Evolutionary conservation across 2,113 vertebrate species (phyloP).

Genomic region (Egretta garzetta): DNA sequence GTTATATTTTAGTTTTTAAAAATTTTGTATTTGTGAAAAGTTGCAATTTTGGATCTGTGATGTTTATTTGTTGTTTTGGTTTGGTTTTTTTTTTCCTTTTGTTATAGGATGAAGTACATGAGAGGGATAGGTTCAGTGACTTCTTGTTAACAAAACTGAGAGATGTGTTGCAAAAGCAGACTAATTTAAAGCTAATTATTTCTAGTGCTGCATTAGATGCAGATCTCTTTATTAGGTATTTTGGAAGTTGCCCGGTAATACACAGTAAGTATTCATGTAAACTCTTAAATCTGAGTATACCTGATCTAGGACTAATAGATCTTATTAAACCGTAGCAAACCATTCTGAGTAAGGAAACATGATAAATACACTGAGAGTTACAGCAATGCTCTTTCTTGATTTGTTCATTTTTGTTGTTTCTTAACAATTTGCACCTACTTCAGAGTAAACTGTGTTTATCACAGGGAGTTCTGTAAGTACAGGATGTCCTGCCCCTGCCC

Average conservation of each 20-base stretch:
- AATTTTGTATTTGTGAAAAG: background rate
- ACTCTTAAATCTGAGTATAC: background rate
- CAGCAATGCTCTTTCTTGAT: background rate
- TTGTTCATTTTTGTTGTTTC: background rate
- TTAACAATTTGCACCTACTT: background rate
- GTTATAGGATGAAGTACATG: constrained; percentile 93
- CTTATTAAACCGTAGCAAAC: background rate
- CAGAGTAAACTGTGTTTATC: background rate
- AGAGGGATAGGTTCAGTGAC: constrained; percentile 93
- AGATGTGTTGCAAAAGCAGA: constrained; percentile 84
- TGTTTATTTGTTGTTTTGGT: background rate
- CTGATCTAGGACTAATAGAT: background rate
- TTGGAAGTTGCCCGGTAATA: constrained; percentile 90
- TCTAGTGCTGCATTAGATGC: constrained; percentile 92
- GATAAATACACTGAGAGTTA: background rate
- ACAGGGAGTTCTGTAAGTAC: background rate
- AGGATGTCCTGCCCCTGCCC: background rate
- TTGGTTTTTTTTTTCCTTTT: background rate
- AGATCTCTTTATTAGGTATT: constrained; percentile 89
- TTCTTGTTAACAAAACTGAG: constrained; percentile 93
- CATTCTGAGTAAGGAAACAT: background rate
- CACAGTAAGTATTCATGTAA: constrained; percentile 81
- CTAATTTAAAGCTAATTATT: constrained; percentile 87
- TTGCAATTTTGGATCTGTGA: background rate
- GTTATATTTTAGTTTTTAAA: background rate